Conservation (phyloP, 2,797 vertebrate species). For the Helicolenus hilgendorfi region DNA sequence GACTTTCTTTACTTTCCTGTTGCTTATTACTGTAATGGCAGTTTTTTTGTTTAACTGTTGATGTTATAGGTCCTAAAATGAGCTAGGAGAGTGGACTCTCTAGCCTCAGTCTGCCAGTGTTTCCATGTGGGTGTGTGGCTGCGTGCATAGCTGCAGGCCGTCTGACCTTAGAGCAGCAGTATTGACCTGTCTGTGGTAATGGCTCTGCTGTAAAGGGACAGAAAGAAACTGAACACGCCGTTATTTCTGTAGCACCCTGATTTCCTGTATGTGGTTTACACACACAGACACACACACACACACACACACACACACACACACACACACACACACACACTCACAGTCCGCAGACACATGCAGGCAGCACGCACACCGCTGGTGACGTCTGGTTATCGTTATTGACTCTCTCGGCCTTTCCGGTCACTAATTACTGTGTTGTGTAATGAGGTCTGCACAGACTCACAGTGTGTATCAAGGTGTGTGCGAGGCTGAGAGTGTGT, state of each 20-base stretch:
- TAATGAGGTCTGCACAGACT: slow-evolving; percentile 58
- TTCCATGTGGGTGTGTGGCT: background rate
- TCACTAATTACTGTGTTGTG: slow-evolving; percentile 61
- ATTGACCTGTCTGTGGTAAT: slow-evolving; percentile 20
- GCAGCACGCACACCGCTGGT: background rate
- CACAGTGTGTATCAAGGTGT: slow-evolving; percentile 20
- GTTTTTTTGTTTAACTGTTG: background rate
- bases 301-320: background rate
- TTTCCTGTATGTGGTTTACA: slow-evolving; percentile 41
- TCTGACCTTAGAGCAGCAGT: background rate
- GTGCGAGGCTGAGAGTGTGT: background rate
- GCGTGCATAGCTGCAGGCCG: background rate
- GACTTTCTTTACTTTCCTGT: background rate
- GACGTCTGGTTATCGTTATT: slow-evolving; percentile 62
- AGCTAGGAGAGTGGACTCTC: background rate
- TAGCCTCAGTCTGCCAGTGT: background rate
- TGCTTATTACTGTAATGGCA: background rate
- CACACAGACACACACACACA: background rate
- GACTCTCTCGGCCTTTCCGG: slow-evolving; percentile 45
- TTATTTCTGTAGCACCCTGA: slow-evolving; percentile 31
- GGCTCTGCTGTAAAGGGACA: slow-evolving; percentile 7
- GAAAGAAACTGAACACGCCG: slow-evolving; percentile 6
- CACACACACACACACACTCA: background rate
- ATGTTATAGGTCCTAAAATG: background rate
- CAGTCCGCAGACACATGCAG: background rate